Percentiles rank a stretch among this genome's conserved stretches.
phyloP scores from a whole-genome alignment of 2,888 invertebrate genomes.

The Dyspetes luteomarginatus region DNA sequence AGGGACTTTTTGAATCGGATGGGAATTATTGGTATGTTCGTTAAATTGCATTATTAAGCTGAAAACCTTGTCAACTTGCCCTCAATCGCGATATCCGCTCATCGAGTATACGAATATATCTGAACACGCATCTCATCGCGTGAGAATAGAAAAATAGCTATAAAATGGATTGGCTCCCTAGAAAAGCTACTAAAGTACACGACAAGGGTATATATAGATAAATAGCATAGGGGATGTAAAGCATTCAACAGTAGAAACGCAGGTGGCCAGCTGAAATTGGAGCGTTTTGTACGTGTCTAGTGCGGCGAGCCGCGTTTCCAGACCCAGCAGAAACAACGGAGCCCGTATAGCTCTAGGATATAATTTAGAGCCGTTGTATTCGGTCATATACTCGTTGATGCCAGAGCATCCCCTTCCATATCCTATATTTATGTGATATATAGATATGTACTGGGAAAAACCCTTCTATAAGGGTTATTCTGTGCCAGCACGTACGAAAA shows the following conservation, averaged over 20 bases:
- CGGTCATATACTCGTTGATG: constrained; percentile 12
- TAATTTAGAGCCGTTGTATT: constrained; percentile 45
- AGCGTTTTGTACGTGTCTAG: constrained; percentile 81
- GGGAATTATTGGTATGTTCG: constrained; percentile 36
- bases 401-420: background rate
- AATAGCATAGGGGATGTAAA: background rate
- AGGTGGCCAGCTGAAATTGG: constrained; percentile 80
- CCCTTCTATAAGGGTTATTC: background rate
- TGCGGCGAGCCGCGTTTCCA: constrained; percentile 68
- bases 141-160: constrained; percentile 15
- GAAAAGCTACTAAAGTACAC: background rate
- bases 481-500: background rate
- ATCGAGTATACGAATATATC: background rate
- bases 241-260: constrained; percentile 73
- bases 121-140: too few species aligned
- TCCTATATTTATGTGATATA: background rate
- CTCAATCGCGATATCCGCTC: background rate
- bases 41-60: constrained; percentile 11
- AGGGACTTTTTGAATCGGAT: background rate
- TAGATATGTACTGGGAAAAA: background rate
- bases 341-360: constrained; percentile 26
- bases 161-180: constrained; percentile 14
- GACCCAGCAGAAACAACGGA: constrained; percentile 57
- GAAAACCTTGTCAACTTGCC: background rate
- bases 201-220: constrained; percentile 3